phyloP scores from a whole-genome alignment of 2,888 invertebrate species.

The Athalia cordata region DNA sequence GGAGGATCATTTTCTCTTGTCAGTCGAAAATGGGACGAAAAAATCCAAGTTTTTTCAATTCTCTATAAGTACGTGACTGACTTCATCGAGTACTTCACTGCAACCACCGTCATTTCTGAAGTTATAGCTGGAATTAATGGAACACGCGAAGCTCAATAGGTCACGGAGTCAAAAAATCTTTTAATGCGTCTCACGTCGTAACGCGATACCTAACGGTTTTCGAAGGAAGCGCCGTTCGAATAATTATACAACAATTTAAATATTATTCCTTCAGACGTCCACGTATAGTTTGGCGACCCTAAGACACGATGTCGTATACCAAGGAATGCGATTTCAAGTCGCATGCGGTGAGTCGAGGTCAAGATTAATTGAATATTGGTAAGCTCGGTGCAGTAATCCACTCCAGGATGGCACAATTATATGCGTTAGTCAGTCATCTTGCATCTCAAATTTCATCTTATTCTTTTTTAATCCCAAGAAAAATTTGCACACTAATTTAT shows the following conservation, averaged over 20 bases:
- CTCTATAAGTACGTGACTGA: too few relatives aligned
- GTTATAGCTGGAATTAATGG: slow-evolving; percentile 1
- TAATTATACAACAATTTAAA: slow-evolving; percentile 44
- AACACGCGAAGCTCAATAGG: slow-evolving; percentile 29
- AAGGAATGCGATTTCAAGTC: slow-evolving; percentile 26
- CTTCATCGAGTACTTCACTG: too few relatives aligned
- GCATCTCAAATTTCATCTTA: too few relatives aligned
- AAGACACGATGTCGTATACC: neutral
- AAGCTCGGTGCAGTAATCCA: neutral
- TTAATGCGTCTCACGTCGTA: slow-evolving; percentile 40
- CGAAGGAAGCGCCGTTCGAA: slow-evolving; percentile 35
- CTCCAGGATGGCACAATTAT: neutral
- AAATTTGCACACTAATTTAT: too few relatives aligned
- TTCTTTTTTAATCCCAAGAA: too few relatives aligned
- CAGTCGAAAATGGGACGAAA: neutral
- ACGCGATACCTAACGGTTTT: slow-evolving; percentile 28
- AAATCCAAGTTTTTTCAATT: neutral
- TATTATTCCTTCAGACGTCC: slow-evolving; percentile 20
- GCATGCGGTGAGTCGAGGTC: slow-evolving; percentile 8
- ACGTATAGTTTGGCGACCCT: neutral
- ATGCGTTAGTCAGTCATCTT: neutral
- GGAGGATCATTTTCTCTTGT: too few relatives aligned
- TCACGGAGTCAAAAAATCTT: slow-evolving; percentile 36
- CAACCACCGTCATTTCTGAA: neutral
- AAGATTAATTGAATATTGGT: slow-evolving; percentile 24